Conservation (phyloP, 1,140 invertebrate species). For the Phenacoccus solenopsis region DNA sequence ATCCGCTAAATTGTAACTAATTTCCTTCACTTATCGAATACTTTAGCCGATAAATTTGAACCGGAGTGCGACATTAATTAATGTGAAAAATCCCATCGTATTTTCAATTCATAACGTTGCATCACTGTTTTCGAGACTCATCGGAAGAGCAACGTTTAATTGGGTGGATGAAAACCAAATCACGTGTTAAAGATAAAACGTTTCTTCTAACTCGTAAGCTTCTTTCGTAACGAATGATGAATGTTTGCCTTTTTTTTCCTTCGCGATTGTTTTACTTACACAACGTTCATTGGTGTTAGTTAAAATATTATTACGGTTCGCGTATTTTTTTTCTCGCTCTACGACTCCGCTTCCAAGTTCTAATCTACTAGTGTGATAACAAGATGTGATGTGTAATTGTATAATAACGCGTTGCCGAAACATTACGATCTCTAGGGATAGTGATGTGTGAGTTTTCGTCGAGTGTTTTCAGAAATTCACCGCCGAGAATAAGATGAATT, state of each 20-base stretch:
- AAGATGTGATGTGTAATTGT: background rate
- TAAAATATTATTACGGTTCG: background rate
- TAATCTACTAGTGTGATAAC: background rate
- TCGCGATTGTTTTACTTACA: background rate
- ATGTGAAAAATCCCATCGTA: too few relatives aligned
- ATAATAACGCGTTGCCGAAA: too few relatives aligned
- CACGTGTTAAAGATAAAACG: background rate
- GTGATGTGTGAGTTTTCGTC: too few relatives aligned
- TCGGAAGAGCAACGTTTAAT: background rate
- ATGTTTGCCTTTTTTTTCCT: background rate
- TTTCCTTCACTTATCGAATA: too few relatives aligned
- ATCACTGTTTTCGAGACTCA: background rate
- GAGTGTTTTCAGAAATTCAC: too few relatives aligned
- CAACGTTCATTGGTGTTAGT: background rate
- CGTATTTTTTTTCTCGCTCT: background rate
- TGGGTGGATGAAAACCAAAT: background rate
- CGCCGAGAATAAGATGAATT: too few relatives aligned
- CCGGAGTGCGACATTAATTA: too few relatives aligned
- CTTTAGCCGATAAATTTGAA: too few relatives aligned
- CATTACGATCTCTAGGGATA: too few relatives aligned
- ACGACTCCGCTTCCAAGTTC: background rate
- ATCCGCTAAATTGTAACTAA: too few relatives aligned
- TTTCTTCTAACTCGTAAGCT: background rate
- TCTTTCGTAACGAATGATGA: background rate
- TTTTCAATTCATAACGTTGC: too few relatives aligned